A percentile compares a stretch with the other conserved stretches of the same genome.
Evolutionary conservation across 2,113 vertebrate species (phyloP).

Genomic region (Percina caprodes): DNA sequence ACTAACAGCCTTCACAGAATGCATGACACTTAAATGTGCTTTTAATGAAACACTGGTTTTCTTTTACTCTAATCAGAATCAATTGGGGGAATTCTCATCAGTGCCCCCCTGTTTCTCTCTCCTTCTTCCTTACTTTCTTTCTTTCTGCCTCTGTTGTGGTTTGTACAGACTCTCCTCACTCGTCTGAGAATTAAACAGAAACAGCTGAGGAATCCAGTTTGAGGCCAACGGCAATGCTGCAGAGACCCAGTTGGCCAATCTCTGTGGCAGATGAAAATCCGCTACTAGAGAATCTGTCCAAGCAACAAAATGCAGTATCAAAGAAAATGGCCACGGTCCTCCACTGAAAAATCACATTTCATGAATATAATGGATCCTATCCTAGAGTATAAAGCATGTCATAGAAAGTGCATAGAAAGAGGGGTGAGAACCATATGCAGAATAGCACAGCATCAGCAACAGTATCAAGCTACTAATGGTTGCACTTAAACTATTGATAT

Average conservation of each 20-base stretch:
- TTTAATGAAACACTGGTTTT: slow-evolving; percentile 18
- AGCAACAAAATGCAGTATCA: slow-evolving; percentile 28
- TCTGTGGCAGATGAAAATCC: slow-evolving; percentile 47
- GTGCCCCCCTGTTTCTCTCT: background rate
- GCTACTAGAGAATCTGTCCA: slow-evolving; percentile 29
- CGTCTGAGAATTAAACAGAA: slow-evolving; percentile 80
- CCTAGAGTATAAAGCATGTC: background rate
- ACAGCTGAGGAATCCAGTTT: slow-evolving; percentile 84
- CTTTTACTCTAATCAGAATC: slow-evolving; percentile 28
- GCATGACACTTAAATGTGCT: background rate
- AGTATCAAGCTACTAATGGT: background rate
- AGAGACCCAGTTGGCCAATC: slow-evolving; percentile 65
- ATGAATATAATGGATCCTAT: background rate
- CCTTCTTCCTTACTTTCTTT: slow-evolving; percentile 20
- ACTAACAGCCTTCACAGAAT: slow-evolving; percentile 6
- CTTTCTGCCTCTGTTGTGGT: slow-evolving; percentile 69
- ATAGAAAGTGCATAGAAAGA: background rate
- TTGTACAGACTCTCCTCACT: slow-evolving; percentile 59
- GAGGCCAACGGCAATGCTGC: slow-evolving; percentile 71
- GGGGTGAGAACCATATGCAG: background rate
- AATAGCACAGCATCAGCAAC: background rate
- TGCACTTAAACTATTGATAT: background rate
- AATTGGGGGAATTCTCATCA: slow-evolving; percentile 10
- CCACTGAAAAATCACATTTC: slow-evolving; percentile 18
- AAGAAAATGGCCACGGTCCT: slow-evolving; percentile 32